Conservation (phyloP, 2,113 vertebrate genomes). For the Pteropus alecto region DNA sequence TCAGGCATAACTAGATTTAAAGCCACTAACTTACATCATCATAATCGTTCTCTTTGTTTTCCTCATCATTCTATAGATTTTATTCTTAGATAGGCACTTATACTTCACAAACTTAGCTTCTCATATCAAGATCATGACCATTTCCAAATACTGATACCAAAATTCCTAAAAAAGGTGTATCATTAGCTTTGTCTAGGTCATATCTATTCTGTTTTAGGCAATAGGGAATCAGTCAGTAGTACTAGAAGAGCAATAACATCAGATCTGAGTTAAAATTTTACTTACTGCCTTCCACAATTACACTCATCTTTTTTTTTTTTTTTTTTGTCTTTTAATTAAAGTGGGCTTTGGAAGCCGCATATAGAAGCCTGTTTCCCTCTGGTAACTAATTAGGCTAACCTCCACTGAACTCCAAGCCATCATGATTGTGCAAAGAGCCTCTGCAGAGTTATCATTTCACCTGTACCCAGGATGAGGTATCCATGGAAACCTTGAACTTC, state of each 20-base stretch:
- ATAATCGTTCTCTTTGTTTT: neutral
- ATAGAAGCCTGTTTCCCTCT: neutral
- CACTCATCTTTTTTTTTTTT: neutral
- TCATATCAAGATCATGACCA: neutral
- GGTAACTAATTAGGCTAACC: conserved; percentile 28
- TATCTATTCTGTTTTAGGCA: neutral
- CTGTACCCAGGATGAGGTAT: neutral
- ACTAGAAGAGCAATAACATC: neutral
- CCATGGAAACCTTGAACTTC: neutral
- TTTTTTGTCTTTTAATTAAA: conserved; percentile 52
- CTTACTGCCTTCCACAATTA: neutral
- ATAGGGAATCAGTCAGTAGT: neutral
- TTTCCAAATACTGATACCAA: neutral
- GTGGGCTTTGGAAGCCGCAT: neutral
- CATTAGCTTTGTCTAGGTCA: neutral
- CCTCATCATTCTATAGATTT: neutral
- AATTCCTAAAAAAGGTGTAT: neutral
- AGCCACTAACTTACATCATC: neutral
- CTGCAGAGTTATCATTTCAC: neutral
- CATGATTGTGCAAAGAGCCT: neutral
- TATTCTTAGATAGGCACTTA: neutral
- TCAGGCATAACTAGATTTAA: neutral
- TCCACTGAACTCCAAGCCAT: neutral
- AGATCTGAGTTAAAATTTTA: neutral
- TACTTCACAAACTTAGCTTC: neutral